A percentile compares a stretch with the other conserved stretches of the same genome.
These are phyloP conservation scores for Saccostrea cuccullata DNA, from an alignment of 1,140 invertebrate genomes.

Conservation along the genomic window DNA sequence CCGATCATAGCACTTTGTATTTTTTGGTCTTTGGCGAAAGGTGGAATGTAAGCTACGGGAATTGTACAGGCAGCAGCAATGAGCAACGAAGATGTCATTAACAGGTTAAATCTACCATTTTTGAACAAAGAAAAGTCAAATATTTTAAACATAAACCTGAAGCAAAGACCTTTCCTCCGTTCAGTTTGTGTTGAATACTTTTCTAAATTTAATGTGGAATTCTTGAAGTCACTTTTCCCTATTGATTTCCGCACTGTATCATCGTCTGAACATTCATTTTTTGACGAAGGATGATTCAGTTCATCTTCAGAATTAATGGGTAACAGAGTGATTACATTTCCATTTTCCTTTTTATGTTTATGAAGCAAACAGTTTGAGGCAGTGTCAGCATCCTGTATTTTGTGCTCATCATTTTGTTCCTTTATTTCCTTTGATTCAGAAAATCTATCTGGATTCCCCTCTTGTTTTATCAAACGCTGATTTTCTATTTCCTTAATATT, in stretches of 20 bases:
- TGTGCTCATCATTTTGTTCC: neutral
- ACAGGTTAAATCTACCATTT: neutral
- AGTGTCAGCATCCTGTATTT: neutral
- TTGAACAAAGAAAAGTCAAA: conserved; percentile 38
- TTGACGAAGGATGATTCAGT: no score
- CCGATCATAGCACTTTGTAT: no score
- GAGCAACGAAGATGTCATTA: no score
- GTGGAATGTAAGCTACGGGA: no score
- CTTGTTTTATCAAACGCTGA: neutral
- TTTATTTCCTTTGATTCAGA: no score
- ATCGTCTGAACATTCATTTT: neutral
- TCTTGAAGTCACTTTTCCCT: no score
- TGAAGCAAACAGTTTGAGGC: neutral
- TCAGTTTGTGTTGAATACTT: neutral
- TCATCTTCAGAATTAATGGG: no score
- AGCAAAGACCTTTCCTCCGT: neutral
- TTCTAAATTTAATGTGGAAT: neutral
- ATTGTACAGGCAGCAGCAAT: no score
- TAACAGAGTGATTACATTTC: neutral
- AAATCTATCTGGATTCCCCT: neutral
- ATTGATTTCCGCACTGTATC: neutral
- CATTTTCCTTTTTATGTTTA: neutral
- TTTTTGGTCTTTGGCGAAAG: no score
- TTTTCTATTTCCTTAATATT: conserved; percentile 8
- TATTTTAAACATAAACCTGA: neutral